Evolutionary conservation across 2,113 vertebrate species (phyloP).

Genomic region (Gymnarchus niloticus): DNA sequence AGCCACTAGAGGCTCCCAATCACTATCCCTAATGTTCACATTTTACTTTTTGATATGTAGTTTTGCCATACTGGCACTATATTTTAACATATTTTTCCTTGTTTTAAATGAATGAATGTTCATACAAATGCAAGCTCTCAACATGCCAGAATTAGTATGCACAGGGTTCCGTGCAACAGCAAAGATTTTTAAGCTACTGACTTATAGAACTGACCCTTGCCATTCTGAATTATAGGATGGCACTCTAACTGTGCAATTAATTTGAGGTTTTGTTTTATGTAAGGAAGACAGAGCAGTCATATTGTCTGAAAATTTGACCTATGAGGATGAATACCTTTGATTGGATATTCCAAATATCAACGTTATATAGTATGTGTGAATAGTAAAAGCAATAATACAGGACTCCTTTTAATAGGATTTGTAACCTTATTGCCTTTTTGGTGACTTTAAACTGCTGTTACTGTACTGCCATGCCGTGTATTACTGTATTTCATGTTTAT

Average conservation of each 20-base stretch:
- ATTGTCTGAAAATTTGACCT: background rate
- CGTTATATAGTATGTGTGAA: background rate
- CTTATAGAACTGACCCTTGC: background rate
- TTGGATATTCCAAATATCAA: background rate
- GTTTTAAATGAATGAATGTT: background rate
- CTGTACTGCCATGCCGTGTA: background rate
- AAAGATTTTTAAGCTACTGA: background rate
- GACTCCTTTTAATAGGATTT: too few relatives aligned
- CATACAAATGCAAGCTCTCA: background rate
- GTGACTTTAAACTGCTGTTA: background rate
- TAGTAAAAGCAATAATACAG: background rate
- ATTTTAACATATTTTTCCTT: background rate
- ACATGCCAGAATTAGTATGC: too few relatives aligned
- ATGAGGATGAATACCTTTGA: background rate
- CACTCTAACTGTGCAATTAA: background rate
- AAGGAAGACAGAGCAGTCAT: background rate
- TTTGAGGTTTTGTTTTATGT: background rate
- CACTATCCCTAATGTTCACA: background rate
- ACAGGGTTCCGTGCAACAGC: too few relatives aligned
- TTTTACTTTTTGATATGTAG: background rate
- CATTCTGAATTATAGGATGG: background rate
- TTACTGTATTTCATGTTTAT: background rate
- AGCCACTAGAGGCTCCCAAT: constrained; percentile 7
- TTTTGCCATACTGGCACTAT: background rate
- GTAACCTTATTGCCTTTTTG: background rate